phyloP scores from a whole-genome alignment of 53 echinoderm and acorn worm species.

The Luidia sarsii region DNA sequence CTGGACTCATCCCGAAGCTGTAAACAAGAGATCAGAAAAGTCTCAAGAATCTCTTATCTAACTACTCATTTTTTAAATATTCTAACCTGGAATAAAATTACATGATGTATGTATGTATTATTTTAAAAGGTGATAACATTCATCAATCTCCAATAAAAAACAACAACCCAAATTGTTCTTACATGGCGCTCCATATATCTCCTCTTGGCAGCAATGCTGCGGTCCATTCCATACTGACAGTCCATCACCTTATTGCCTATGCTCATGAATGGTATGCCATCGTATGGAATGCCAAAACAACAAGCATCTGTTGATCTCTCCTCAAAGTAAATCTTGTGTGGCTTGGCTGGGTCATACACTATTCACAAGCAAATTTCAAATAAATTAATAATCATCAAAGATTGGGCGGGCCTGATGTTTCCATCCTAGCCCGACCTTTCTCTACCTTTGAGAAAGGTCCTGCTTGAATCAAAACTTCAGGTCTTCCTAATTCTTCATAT shows the following conservation, averaged over 20 bases:
- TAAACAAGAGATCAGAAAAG: not conserved
- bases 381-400: too few relatives aligned
- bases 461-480: too few relatives aligned
- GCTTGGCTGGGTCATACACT: conserved; percentile 14
- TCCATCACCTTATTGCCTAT: conserved; percentile 63
- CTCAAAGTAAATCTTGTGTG: conserved; percentile 47
- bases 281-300: conserved; percentile 54
- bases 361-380: too few relatives aligned
- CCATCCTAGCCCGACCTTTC: too few relatives aligned
- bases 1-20: conserved; percentile 12
- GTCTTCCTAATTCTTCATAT: too few relatives aligned
- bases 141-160: too few relatives aligned
- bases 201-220: conserved; percentile 22
- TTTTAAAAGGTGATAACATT: too few relatives aligned
- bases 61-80: not conserved
- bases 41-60: not conserved
- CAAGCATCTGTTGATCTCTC: conserved; percentile 8
- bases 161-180: not conserved
- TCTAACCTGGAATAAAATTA: not conserved
- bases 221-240: conserved; percentile 65
- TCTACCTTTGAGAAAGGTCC: too few relatives aligned
- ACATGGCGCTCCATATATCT: conserved; percentile 33
- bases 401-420: too few relatives aligned
- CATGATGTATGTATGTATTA: not conserved
- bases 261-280: conserved; percentile 61